These are phyloP conservation scores for Drosophila barbarae DNA, from an alignment of 2,888 invertebrate genomes.

Conservation along the genomic window DNA sequence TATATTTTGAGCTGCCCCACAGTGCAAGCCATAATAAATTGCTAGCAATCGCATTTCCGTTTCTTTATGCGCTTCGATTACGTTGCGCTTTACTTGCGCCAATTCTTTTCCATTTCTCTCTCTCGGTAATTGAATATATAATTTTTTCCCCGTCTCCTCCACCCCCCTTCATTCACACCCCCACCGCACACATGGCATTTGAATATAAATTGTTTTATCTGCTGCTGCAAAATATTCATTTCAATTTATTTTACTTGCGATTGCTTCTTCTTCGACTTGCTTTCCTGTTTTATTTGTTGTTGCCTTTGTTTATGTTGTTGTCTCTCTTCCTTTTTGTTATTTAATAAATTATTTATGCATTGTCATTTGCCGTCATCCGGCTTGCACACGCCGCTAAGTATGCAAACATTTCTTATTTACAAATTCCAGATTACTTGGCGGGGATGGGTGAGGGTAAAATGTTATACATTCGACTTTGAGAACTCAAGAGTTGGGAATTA, in stretches of 20 bases:
- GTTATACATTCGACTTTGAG: constrained; percentile 23
- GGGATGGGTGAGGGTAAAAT: constrained; percentile 7
- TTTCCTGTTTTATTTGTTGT: constrained; percentile 11
- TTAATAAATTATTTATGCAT: constrained; percentile 68
- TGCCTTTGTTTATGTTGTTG: constrained; percentile 1
- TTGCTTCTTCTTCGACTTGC: constrained; percentile 10
- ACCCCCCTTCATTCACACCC: constrained; percentile 26
- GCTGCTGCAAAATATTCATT: constrained; percentile 68
- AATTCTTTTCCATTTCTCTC: constrained; percentile 37
- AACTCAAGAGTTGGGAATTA: constrained; percentile 17
- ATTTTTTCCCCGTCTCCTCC: constrained; percentile 46
- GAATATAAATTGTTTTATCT: constrained; percentile 73
- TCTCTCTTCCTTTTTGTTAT: constrained; percentile 47
- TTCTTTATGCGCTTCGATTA: constrained; percentile 72
- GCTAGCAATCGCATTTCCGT: constrained; percentile 72
- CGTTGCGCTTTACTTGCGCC: constrained; percentile 64
- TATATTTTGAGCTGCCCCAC: constrained; percentile 29
- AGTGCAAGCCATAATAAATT: constrained; percentile 75
- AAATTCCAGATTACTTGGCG: constrained; percentile 32
- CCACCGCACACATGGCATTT: constrained; percentile 54
- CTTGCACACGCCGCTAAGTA: constrained; percentile 39
- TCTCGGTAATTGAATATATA: constrained; percentile 71
- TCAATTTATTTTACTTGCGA: constrained; percentile 64
- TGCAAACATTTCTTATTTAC: constrained; percentile 32
- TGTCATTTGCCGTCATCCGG: constrained; percentile 39